A percentile compares a stretch with the other conserved stretches of the same genome.
These are phyloP conservation scores for Agonopterix arenella DNA, from an alignment of 2,888 invertebrate genomes.

Conservation along the genomic window DNA sequence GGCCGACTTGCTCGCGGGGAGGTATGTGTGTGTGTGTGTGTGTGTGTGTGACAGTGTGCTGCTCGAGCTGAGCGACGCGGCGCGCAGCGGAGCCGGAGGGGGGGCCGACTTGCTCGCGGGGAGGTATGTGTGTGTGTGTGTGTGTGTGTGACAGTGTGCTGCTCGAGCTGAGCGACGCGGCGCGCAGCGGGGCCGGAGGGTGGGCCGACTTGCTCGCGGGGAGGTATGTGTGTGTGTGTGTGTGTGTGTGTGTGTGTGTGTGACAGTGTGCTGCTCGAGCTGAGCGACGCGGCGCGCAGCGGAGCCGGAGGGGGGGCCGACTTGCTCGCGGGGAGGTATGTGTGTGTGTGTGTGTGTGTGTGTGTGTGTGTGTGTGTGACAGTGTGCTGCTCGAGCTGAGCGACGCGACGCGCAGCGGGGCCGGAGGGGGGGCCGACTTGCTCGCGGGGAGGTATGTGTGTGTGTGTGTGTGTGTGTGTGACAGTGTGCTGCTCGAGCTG, in stretches of 20 bases:
- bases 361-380: conserved; percentile 3
- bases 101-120: too few species aligned
- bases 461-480: too few species aligned
- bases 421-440: too few species aligned
- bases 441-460: too few species aligned
- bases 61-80: too few species aligned
- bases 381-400: conserved; percentile 4
- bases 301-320: not conserved
- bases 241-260: conserved; percentile 2
- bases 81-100: too few species aligned
- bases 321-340: not conserved
- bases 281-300: conserved; percentile 7
- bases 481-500: too few species aligned
- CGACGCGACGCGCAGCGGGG: too few species aligned
- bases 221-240: not conserved
- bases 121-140: not conserved
- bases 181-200: conserved; percentile 1
- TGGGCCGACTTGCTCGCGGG: not conserved
- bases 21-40: too few species aligned
- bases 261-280: conserved; percentile 4
- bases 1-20: too few species aligned
- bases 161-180: conserved; percentile 7
- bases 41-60: too few species aligned
- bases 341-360: not conserved
- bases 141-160: not conserved